phyloP scores from a whole-genome alignment of 2,113 vertebrate genomes.

The Aptenodytes patagonicus region DNA sequence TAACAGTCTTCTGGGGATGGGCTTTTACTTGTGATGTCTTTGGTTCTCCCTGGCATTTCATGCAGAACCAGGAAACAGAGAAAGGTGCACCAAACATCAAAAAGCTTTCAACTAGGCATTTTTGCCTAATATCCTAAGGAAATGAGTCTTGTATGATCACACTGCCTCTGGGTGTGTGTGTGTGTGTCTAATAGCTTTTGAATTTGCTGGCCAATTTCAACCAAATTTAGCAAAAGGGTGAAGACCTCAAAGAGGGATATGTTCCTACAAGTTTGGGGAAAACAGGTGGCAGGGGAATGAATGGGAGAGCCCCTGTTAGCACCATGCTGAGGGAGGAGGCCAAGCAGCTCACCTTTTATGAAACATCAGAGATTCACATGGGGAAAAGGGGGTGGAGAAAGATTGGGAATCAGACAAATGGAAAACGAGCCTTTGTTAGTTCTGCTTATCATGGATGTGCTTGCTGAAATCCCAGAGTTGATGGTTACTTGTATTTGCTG shows the following conservation, averaged over 20 bases:
- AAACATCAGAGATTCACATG: neutral
- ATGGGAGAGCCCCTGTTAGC: neutral
- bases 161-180: neutral
- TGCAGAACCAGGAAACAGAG: slow-evolving; percentile 51
- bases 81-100: slow-evolving; percentile 38
- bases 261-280: neutral
- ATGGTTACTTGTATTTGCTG: neutral
- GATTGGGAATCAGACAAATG: neutral
- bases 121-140: slow-evolving; percentile 65
- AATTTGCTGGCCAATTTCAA: slow-evolving; percentile 12
- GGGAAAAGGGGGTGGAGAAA: neutral
- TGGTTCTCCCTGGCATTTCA: slow-evolving; percentile 22
- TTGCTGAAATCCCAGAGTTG: neutral
- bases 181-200: slow-evolving; percentile 42
- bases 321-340: neutral
- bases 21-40: slow-evolving; percentile 55
- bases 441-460: neutral
- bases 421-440: neutral
- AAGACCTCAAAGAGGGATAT: slow-evolving; percentile 9
- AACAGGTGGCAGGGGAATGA: neutral
- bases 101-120: slow-evolving; percentile 26
- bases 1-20: slow-evolving; percentile 42
- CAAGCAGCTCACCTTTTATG: neutral
- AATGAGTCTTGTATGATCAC: slow-evolving; percentile 38
- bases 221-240: neutral